Percentiles rank a stretch among this genome's conserved stretches.
phyloP scores from a whole-genome alignment of 2,113 vertebrate species.

The Perca schrenkii region DNA sequence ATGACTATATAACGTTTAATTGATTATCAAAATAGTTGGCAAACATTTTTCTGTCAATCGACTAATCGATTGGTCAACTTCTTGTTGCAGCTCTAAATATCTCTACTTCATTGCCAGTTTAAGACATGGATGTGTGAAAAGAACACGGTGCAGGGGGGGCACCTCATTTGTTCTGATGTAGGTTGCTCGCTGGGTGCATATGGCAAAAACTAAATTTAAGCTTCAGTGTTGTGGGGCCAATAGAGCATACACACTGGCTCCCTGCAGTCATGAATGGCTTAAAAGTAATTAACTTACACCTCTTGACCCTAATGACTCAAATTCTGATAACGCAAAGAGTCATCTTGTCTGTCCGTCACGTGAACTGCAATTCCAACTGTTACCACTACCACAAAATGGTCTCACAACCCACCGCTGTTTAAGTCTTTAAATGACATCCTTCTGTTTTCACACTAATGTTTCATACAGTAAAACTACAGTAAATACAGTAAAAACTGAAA shows the following conservation, averaged over 20 bases:
- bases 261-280: neutral
- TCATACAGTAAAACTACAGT: slow-evolving; percentile 5
- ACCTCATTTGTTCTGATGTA: neutral
- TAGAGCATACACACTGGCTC: neutral
- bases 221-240: neutral
- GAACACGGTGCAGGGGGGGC: neutral
- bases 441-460: neutral
- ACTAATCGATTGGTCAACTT: no score
- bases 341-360: neutral
- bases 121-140: neutral
- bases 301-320: neutral
- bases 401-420: neutral
- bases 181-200: neutral
- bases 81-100: neutral
- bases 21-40: no score
- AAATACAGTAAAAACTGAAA: no score
- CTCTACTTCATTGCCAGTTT: slow-evolving; percentile 1
- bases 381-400: neutral
- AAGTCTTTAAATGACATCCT: neutral
- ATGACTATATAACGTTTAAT: no score
- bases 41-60: no score
- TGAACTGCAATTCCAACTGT: neutral
- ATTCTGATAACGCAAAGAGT: slow-evolving; percentile 5
- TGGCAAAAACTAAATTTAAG: neutral
- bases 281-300: neutral